Evolutionary conservation across 2,888 invertebrate genomes (phyloP).

Genomic region (Drosophila nigricruria): DNA sequence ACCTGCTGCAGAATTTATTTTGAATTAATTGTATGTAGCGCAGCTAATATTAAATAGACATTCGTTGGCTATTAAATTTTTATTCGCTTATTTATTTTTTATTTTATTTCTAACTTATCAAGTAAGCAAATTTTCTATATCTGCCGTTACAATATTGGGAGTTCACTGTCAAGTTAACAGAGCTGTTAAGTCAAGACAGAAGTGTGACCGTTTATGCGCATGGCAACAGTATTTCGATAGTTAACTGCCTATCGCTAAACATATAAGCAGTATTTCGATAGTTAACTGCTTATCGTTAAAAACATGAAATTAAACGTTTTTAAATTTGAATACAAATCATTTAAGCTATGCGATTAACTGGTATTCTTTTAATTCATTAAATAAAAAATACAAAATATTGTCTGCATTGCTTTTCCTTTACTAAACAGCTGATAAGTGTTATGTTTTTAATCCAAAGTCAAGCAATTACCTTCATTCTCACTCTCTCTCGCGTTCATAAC

Average conservation of each 20-base stretch:
- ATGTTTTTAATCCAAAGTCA: constrained; percentile 22
- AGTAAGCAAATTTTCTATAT: not conserved
- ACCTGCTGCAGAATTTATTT: not conserved
- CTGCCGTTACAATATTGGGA: not conserved
- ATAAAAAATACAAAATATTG: not conserved
- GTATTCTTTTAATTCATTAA: too few species aligned
- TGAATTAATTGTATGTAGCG: not conserved
- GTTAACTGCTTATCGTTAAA: not conserved
- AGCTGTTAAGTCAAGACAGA: not conserved
- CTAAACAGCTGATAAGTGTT: constrained; percentile 47
- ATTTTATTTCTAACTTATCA: not conserved
- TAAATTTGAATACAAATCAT: not conserved
- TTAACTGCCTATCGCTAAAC: too few species aligned
- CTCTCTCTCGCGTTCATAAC: constrained; percentile 19
- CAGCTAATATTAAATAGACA: rapidly evolving
- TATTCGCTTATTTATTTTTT: not conserved
- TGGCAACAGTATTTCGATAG: constrained; percentile 16
- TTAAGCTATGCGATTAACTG: not conserved
- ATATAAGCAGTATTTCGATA: constrained; percentile 24
- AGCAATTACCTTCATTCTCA: not conserved
- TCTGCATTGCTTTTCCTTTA: not conserved
- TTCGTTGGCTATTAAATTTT: not conserved
- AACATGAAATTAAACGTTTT: not conserved
- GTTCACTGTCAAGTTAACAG: constrained; percentile 11
- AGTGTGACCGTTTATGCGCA: constrained; percentile 7